These are phyloP conservation scores for Drosophila lacertosa DNA, from an alignment of 1,140 invertebrate genomes.

Conservation along the genomic window DNA sequence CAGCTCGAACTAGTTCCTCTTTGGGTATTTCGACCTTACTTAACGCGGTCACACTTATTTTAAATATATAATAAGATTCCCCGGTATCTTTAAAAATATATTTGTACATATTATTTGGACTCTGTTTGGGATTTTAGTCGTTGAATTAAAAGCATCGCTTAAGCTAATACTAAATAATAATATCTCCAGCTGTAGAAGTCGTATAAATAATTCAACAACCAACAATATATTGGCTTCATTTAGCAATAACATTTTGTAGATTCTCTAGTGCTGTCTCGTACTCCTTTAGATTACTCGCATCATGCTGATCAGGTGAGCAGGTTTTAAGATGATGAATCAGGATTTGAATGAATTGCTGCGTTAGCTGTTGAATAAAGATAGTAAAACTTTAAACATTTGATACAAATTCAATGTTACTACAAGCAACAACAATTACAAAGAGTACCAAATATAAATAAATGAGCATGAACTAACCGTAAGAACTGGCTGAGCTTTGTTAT, in stretches of 20 bases:
- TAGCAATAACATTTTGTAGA: conserved; percentile 23
- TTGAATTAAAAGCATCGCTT: no score
- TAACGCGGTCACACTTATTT: no score
- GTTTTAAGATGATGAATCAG: conserved; percentile 48
- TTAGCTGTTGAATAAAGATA: conserved; percentile 24
- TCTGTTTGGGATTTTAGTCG: no score
- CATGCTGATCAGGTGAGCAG: background rate
- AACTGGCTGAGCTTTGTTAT: conserved; percentile 27
- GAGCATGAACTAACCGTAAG: conserved; percentile 16
- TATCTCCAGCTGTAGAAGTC: no score
- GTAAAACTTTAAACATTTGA: background rate
- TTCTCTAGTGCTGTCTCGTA: conserved; percentile 29
- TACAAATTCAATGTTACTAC: no score
- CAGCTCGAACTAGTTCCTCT: background rate
- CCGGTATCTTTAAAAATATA: no score
- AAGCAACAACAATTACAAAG: background rate
- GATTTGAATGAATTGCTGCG: conserved; percentile 43
- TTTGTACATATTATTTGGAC: no score
- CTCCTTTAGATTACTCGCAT: conserved; percentile 6
- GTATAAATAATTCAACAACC: no score
- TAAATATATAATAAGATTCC: no score
- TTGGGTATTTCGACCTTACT: conserved; percentile 11
- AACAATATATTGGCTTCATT: conserved; percentile 29
- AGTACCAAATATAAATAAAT: background rate
- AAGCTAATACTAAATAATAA: no score